A percentile compares a stretch with the other conserved stretches of the same genome.
Evolutionary conservation across 2,797 vertebrate species (phyloP).

Genomic region (Carduelis carduelis): DNA sequence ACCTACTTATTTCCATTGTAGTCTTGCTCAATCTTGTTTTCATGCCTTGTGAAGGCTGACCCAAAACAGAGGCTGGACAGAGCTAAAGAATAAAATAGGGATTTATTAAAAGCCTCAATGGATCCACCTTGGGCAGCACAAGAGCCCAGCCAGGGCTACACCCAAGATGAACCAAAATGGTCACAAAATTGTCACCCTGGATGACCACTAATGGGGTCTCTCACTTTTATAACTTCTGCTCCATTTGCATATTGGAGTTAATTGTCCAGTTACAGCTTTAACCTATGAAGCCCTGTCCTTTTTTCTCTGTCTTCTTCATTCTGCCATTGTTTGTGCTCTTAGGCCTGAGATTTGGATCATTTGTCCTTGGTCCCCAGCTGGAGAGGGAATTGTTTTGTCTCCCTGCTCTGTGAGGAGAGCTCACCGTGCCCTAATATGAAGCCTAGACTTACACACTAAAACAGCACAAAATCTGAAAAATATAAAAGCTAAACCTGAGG

Average conservation of each 20-base stretch:
- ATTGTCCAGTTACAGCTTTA: not conserved
- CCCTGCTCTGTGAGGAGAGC: not conserved
- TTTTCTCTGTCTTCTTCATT: not conserved
- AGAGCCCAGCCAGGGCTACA: not conserved
- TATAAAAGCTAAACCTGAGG: not conserved
- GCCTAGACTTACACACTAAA: not conserved
- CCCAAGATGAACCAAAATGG: not conserved
- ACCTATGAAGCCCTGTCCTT: not conserved
- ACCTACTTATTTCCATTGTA: not conserved
- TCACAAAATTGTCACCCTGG: not conserved
- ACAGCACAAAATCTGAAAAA: not conserved
- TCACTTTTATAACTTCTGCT: not conserved
- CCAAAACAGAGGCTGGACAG: not conserved
- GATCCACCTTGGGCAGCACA: not conserved
- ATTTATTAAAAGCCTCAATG: not conserved
- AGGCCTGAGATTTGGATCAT: not conserved
- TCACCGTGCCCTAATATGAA: not conserved
- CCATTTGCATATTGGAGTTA: not conserved
- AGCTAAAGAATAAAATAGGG: not conserved
- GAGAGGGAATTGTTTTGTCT: not conserved
- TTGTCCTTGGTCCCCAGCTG: not conserved
- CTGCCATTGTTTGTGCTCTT: not conserved
- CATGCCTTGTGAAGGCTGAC: not conserved
- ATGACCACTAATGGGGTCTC: not conserved
- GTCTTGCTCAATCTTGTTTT: not conserved